These are phyloP conservation scores for Scaptodrosophila lebanonensis DNA, from an alignment of 1,140 invertebrate genomes.

Conservation along the genomic window DNA sequence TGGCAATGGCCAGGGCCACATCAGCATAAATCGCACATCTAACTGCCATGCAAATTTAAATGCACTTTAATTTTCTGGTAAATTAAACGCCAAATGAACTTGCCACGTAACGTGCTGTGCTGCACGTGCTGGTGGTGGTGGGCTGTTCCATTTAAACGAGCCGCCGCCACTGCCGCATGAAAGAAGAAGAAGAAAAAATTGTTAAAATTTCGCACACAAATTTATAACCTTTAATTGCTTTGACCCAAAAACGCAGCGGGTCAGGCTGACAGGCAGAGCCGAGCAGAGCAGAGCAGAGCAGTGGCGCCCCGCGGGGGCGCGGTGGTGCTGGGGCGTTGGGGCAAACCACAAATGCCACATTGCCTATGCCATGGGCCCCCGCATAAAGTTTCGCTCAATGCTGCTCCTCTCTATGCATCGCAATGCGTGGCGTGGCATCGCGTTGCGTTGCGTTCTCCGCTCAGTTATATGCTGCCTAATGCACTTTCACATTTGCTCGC, in stretches of 20 bases:
- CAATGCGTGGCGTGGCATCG: neutral
- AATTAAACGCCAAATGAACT: conserved; percentile 72
- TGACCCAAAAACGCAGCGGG: conserved; percentile 68
- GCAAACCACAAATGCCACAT: conserved; percentile 60
- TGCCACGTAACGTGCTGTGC: conserved; percentile 21
- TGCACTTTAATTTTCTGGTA: conserved; percentile 72
- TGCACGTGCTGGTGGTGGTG: too few species aligned
- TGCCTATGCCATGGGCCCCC: conserved; percentile 43
- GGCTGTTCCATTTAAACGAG: conserved; percentile 15
- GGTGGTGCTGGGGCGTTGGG: too few species aligned
- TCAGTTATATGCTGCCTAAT: conserved; percentile 62
- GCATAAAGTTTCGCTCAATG: conserved; percentile 48
- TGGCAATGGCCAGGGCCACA: conserved; percentile 17
- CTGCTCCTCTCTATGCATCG: neutral
- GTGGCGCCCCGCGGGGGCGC: neutral
- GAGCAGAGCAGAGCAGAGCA: neutral
- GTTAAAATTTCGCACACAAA: conserved; percentile 70
- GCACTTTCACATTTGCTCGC: conserved; percentile 54
- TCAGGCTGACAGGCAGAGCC: neutral
- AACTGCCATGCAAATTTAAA: conserved; percentile 69
- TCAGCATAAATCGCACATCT: conserved; percentile 52
- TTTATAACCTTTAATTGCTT: conserved; percentile 76
- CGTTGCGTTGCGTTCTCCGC: conserved; percentile 16
- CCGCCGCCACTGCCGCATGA: conserved; percentile 13
- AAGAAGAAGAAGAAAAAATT: too few species aligned